phyloP scores from a whole-genome alignment of 2,888 invertebrate species.

The Platynereis dumerilii region DNA sequence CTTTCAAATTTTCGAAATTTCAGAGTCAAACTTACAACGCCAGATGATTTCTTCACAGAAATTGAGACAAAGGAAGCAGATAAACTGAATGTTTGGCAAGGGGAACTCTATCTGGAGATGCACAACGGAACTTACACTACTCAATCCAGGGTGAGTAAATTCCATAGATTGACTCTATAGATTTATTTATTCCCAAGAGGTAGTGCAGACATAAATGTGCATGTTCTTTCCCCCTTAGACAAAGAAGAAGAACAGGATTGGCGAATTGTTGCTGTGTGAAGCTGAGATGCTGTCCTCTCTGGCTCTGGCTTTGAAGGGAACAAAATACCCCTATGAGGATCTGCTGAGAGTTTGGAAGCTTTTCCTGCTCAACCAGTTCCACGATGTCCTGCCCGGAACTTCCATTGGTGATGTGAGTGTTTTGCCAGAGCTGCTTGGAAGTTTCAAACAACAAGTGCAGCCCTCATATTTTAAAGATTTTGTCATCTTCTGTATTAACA shows the following conservation, averaged over 20 bases:
- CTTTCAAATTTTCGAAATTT: too few species aligned
- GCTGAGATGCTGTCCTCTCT: slow-evolving; percentile 60
- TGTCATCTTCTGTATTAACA: too few species aligned
- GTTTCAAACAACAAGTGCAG: too few species aligned
- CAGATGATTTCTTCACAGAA: slow-evolving; percentile 51
- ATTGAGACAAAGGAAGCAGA: slow-evolving; percentile 49
- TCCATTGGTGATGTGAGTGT: slow-evolving; percentile 59
- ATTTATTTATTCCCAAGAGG: too few species aligned
- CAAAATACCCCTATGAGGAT: slow-evolving; percentile 45
- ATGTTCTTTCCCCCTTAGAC: too few species aligned
- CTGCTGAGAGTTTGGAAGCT: slow-evolving; percentile 63
- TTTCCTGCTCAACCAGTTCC: slow-evolving; percentile 67
- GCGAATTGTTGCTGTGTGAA: slow-evolving; percentile 63
- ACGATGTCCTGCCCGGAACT: slow-evolving; percentile 67
- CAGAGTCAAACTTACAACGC: slow-evolving; percentile 55
- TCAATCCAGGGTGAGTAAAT: slow-evolving; percentile 57
- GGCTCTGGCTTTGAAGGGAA: slow-evolving; percentile 26
- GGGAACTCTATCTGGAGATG: slow-evolving; percentile 67
- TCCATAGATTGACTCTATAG: too few species aligned
- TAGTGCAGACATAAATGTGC: too few species aligned
- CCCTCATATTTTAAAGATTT: too few species aligned
- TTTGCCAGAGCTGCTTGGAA: too few species aligned
- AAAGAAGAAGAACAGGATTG: slow-evolving; percentile 62
- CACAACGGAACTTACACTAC: slow-evolving; percentile 69
- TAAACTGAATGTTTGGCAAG: slow-evolving; percentile 66